Evolutionary conservation across 2,113 vertebrate genomes (phyloP).

Genomic region (Shinisaurus crocodilurus): DNA sequence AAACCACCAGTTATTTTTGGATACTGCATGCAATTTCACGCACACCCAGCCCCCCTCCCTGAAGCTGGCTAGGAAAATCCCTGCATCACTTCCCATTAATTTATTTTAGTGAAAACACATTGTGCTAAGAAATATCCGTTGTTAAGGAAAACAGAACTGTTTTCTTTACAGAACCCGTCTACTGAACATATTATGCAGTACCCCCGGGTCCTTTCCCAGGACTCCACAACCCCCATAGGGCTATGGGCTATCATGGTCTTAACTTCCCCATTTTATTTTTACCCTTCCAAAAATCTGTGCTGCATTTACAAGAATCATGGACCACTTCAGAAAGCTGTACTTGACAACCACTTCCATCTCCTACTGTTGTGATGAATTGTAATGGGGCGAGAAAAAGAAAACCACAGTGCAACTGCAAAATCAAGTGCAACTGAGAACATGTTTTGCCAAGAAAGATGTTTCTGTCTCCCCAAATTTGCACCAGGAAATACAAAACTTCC

Average conservation of each 20-base stretch:
- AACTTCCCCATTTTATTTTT: not conserved
- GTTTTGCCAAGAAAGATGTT: not conserved
- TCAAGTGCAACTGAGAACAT: not conserved
- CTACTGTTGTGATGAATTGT: not conserved
- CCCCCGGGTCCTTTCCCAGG: no score
- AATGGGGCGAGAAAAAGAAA: not conserved
- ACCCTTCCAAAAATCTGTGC: not conserved
- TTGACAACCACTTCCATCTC: not conserved
- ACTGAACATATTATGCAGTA: not conserved
- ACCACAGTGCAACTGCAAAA: not conserved
- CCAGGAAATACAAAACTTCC: not conserved
- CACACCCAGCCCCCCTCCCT: no score
- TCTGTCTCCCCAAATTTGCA: not conserved
- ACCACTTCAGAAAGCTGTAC: not conserved
- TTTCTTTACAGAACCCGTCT: not conserved
- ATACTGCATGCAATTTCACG: not conserved
- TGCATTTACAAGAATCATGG: not conserved
- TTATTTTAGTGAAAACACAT: not conserved
- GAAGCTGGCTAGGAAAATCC: not conserved
- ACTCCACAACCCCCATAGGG: not conserved
- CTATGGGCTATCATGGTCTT: not conserved
- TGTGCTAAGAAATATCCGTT: not conserved
- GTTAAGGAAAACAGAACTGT: not conserved
- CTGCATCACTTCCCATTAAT: not conserved
- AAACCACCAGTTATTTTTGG: not conserved